Evolutionary conservation across 2,888 invertebrate genomes (phyloP), one percentile per base, ranked within the genome.

Genomic region (Leptopilina myrica): DNA sequence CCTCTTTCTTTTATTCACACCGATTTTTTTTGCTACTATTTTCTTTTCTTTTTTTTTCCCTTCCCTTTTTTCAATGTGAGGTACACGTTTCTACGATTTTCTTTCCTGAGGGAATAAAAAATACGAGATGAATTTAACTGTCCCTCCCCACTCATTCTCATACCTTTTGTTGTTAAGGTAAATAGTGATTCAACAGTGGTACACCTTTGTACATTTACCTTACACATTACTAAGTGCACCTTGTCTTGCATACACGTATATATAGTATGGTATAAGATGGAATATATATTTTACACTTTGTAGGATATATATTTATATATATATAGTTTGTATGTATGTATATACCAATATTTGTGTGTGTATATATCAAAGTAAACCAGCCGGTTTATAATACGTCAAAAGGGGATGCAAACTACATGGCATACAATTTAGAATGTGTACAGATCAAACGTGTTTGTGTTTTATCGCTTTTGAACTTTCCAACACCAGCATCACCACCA

Each of bases 391-490:
- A 43, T 66, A 66, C 43, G 43, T 66, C n/a, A 43, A 40, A 15
- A 43, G 46, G 14, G n/a, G 43, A 43, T 43, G 40, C 43, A 40
- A 43, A 43, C 43, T 66, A 12, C 20, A 49, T 20, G 20, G 26
- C 5, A 20, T 20, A 67, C 3, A 12, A 53, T 9, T 26, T 33
- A 14, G 8, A 14, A 14, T 0, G 53, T 26, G 56, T 26, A 26
- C 5, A 49, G 53, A 73, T 73, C 56, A 73, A 73, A 73, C 69
- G 69, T 9, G 67, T 69, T 69, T 69, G 26, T 20, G 49, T 69
- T 69, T 69, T 69, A 53, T 26, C 20, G 67, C 67, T 53, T 53
- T 20, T 69, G 67, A 69, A 49, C 67, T 69, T 67, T 53, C 12
- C 33, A 2, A 33, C 53, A 26, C 49, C 14, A 69, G 20, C 7